Evolutionary conservation across 1,140 invertebrate species (phyloP).

Genomic region (Patella vulgata): DNA sequence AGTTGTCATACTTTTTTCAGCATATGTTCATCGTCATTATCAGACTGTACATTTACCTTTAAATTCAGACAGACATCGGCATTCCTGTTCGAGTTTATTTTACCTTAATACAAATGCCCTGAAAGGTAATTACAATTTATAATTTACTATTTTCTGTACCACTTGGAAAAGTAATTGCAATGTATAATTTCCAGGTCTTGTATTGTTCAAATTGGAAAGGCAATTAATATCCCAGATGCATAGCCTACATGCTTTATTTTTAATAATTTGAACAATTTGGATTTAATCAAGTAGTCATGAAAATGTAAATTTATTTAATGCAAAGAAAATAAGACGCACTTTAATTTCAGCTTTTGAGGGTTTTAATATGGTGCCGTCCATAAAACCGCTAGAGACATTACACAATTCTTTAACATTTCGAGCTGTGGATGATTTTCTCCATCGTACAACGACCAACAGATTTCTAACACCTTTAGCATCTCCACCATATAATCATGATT

Average conservation of each 20-base stretch:
- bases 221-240: no score
- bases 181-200: no score
- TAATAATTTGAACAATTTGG: no score
- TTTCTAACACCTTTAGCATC: conserved; percentile 50
- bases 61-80: conserved; percentile 30
- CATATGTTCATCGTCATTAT: conserved; percentile 36
- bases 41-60: conserved; percentile 53
- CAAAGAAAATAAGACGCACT: no score
- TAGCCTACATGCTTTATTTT: no score
- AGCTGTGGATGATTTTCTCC: conserved; percentile 87
- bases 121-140: conserved; percentile 32
- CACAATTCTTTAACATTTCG: conserved; percentile 93
- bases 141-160: neutral
- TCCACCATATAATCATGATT: conserved; percentile 24
- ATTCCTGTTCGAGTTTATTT: conserved; percentile 47
- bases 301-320: no score
- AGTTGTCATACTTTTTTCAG: no score
- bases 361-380: conserved; percentile 81
- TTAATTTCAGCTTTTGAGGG: conserved; percentile 57
- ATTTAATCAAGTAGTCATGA: no score
- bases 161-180: no score
- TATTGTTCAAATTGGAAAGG: no score
- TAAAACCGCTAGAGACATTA: conserved; percentile 92
- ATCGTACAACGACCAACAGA: conserved; percentile 48
- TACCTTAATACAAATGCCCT: conserved; percentile 44